Conservation (phyloP, 2,797 vertebrate genomes). For the Micrastur ruficollis region DNA sequence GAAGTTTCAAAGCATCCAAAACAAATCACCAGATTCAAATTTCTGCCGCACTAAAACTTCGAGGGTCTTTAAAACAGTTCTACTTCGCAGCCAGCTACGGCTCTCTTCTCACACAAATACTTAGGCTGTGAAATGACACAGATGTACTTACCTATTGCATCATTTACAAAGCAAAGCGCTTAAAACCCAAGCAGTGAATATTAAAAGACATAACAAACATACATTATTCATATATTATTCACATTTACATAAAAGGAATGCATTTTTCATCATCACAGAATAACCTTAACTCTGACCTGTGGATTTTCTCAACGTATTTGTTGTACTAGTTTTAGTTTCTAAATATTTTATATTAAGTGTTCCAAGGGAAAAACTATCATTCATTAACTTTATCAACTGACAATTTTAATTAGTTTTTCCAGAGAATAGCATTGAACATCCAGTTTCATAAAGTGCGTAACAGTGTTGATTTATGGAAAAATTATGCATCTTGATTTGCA, state of each 20-base stretch:
- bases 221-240: slow-evolving; percentile 57
- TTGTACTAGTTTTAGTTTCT: slow-evolving; percentile 9
- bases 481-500: slow-evolving; percentile 54
- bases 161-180: slow-evolving; percentile 52
- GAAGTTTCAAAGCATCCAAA: neutral
- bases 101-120: neutral
- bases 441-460: neutral
- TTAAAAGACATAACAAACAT: slow-evolving; percentile 38
- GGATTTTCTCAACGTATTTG: slow-evolving; percentile 36
- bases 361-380: slow-evolving; percentile 7
- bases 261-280: slow-evolving; percentile 35
- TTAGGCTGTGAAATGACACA: slow-evolving; percentile 7
- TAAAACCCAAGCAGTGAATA: slow-evolving; percentile 33
- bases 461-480: slow-evolving; percentile 49
- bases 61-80: neutral
- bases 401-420: slow-evolving; percentile 53
- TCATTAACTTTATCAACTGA: slow-evolving; percentile 22
- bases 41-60: neutral
- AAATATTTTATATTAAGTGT: slow-evolving; percentile 37
- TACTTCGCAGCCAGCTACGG: neutral
- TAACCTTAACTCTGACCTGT: slow-evolving; percentile 43
- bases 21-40: neutral
- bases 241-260: slow-evolving; percentile 45
- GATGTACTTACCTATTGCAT: slow-evolving; percentile 35
- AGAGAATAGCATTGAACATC: slow-evolving; percentile 9